Conservation (phyloP, 2,797 vertebrate species). For the Oreochromis grahami region DNA sequence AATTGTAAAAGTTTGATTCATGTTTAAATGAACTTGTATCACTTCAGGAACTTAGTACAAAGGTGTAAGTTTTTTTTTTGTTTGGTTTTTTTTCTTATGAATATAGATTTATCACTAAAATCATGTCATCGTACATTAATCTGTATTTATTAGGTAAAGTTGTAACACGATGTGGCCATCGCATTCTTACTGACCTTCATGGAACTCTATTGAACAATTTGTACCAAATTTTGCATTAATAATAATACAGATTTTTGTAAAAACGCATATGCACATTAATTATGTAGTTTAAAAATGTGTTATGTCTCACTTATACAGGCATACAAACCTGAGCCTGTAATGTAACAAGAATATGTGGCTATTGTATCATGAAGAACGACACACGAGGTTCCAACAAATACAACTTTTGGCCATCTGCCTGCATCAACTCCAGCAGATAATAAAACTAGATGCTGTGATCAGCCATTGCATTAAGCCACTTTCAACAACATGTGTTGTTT, state of each 20-base stretch:
- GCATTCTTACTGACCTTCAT: not conserved
- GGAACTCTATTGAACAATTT: not conserved
- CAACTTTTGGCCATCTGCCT: not conserved
- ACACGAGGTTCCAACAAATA: not conserved
- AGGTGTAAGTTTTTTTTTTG: not conserved
- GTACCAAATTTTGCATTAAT: not conserved
- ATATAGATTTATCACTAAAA: not conserved
- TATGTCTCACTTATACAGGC: not conserved
- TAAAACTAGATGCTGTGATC: not conserved
- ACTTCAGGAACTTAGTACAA: not conserved
- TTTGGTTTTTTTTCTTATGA: not conserved
- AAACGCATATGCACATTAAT: not conserved
- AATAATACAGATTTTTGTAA: not conserved
- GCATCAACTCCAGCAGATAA: not conserved
- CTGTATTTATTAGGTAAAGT: not conserved
- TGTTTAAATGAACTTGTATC: not conserved
- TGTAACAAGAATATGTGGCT: not conserved
- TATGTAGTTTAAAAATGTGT: not conserved
- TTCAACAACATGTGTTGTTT: conserved; percentile 17
- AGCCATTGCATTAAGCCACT: not conserved
- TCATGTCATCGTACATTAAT: not conserved
- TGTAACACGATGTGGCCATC: not conserved
- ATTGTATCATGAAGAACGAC: not conserved
- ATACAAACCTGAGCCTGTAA: not conserved
- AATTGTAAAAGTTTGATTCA: not conserved